phyloP scores from a whole-genome alignment of 2,797 vertebrate species.

The Dryobates pubescens region DNA sequence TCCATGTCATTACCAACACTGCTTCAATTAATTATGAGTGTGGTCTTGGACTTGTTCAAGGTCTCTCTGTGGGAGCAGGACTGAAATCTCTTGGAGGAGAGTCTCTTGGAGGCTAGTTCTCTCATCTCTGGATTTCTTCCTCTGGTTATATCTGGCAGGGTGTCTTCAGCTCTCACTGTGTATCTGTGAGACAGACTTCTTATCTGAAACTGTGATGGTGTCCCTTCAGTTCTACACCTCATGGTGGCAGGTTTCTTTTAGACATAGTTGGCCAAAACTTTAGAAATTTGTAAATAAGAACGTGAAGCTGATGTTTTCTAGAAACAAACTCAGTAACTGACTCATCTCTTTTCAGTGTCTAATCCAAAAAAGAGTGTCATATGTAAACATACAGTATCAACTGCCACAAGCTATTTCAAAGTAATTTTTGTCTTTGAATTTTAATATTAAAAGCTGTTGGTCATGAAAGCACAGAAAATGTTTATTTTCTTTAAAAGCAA shows the following conservation, averaged over 20 bases:
- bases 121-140: not conserved
- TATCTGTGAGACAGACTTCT: not conserved
- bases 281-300: slow-evolving; percentile 14
- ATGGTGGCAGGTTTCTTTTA: not conserved
- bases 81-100: not conserved
- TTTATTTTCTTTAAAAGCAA: slow-evolving; percentile 1
- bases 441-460: slow-evolving; percentile 11
- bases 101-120: not conserved
- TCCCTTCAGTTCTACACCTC: not conserved
- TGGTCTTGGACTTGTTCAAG: not conserved
- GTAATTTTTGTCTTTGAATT: not conserved
- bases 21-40: not conserved
- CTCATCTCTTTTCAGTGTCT: slow-evolving; percentile 30
- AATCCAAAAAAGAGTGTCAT: slow-evolving; percentile 2
- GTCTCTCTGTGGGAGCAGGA: not conserved
- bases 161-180: not conserved
- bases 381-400: not conserved
- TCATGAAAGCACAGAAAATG: not conserved
- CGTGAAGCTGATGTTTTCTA: slow-evolving; percentile 11
- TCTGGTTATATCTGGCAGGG: not conserved
- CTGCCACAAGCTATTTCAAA: slow-evolving; percentile 1
- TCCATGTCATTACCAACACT: not conserved
- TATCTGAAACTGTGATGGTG: not conserved
- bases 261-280: not conserved
- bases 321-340: slow-evolving; percentile 38